Evolutionary conservation across 2,888 invertebrate species (phyloP).

Genomic region (Tribolium freemani): DNA sequence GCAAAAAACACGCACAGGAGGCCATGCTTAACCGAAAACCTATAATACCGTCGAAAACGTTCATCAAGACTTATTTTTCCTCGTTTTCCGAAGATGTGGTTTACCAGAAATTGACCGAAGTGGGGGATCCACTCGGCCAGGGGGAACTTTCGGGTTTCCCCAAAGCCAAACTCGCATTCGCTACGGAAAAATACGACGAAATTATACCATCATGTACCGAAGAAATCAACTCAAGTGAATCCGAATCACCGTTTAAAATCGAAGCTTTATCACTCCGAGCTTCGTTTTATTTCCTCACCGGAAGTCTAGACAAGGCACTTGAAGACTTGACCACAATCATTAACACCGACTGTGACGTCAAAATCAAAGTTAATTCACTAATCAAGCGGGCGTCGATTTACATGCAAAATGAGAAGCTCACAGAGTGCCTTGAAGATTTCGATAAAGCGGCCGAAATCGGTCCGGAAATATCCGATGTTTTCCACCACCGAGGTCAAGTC

Average conservation of each 20-base stretch:
- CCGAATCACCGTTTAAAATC: slow-evolving; percentile 75
- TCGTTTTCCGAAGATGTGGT: slow-evolving; percentile 92
- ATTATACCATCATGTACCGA: slow-evolving; percentile 85
- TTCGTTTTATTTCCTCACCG: slow-evolving; percentile 85
- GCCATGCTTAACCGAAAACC: slow-evolving; percentile 78
- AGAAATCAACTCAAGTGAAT: slow-evolving; percentile 77
- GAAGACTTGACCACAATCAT: slow-evolving; percentile 81
- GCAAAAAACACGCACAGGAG: slow-evolving; percentile 82
- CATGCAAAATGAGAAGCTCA: slow-evolving; percentile 83
- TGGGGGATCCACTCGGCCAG: slow-evolving; percentile 57
- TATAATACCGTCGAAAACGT: slow-evolving; percentile 87
- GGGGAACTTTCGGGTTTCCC: slow-evolving; percentile 74
- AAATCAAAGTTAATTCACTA: slow-evolving; percentile 85
- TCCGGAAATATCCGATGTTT: slow-evolving; percentile 84
- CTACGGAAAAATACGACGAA: slow-evolving; percentile 81
- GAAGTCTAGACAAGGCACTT: slow-evolving; percentile 80
- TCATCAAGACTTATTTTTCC: slow-evolving; percentile 88
- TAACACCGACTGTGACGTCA: slow-evolving; percentile 73
- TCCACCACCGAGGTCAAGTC: slow-evolving; percentile 93
- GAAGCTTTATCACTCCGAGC: slow-evolving; percentile 86
- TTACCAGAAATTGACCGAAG: slow-evolving; percentile 69
- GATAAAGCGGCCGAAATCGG: slow-evolving; percentile 82
- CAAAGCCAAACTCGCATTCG: slow-evolving; percentile 80
- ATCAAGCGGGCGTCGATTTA: slow-evolving; percentile 90
- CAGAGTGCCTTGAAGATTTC: slow-evolving; percentile 85